These are phyloP conservation scores for Enhydra lutris DNA, from an alignment of 2,113 vertebrate genomes.

Conservation along the genomic window DNA sequence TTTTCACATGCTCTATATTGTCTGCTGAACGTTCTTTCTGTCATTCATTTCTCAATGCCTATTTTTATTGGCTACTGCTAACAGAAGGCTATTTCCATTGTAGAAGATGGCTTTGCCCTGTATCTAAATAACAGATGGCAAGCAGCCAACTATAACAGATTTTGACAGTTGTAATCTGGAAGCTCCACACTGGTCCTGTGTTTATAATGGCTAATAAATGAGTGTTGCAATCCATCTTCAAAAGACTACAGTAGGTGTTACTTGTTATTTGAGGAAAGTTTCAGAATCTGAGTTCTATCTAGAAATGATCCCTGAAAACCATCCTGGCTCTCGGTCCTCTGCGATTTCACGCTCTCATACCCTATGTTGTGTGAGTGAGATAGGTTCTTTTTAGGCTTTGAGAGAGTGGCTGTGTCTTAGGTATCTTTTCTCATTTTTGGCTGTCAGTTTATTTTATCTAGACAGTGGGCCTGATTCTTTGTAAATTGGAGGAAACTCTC, in stretches of 20 bases:
- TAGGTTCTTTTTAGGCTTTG: not conserved
- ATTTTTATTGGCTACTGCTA: conserved; percentile 4
- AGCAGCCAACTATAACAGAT: not conserved
- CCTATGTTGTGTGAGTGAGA: not conserved
- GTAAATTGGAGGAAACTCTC: not conserved
- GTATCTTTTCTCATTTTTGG: not conserved
- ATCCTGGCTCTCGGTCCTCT: not conserved
- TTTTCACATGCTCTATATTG: not conserved
- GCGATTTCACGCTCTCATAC: not conserved
- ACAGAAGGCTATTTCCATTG: conserved; percentile 1
- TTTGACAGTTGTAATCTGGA: not conserved
- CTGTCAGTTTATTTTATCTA: conserved; percentile 3
- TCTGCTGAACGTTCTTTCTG: not conserved
- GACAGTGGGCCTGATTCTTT: not conserved
- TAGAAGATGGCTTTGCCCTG: not conserved
- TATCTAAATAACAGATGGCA: not conserved
- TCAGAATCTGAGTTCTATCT: not conserved
- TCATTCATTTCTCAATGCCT: not conserved
- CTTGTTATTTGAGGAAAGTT: not conserved
- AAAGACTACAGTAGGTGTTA: not conserved
- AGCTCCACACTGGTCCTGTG: not conserved
- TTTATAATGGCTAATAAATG: not conserved
- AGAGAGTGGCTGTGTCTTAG: not conserved
- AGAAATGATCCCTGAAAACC: not conserved
- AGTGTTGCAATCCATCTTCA: not conserved